These are phyloP conservation scores for Cyprinodon diabolis DNA, from an alignment of 2,797 vertebrate genomes.

Conservation along the genomic window DNA sequence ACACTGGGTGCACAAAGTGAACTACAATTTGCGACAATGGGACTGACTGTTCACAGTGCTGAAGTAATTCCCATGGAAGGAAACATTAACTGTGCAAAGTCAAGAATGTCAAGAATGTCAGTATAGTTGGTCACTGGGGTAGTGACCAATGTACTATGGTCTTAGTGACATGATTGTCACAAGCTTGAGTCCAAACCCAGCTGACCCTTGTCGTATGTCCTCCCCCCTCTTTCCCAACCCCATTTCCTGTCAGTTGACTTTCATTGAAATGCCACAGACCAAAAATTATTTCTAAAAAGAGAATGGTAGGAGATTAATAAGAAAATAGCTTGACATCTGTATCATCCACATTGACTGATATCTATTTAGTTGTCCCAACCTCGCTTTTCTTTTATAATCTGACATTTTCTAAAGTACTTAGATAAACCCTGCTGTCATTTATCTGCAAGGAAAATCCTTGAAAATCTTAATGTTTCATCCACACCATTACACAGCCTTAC, in stretches of 20 bases:
- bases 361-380: not conserved
- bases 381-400: conserved; percentile 1
- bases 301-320: not conserved
- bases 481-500: not conserved
- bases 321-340: not conserved
- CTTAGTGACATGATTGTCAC: too few relatives aligned
- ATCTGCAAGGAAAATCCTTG: not conserved
- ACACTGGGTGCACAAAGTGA: not conserved
- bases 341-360: not conserved
- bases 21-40: not conserved
- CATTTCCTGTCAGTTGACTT: too few relatives aligned
- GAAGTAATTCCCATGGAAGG: not conserved
- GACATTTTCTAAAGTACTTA: conserved; percentile 1
- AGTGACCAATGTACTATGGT: too few relatives aligned
- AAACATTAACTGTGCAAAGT: not conserved
- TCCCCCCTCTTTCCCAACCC: too few relatives aligned
- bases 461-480: not conserved
- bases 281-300: too few relatives aligned
- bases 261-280: too few relatives aligned
- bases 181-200: too few relatives aligned
- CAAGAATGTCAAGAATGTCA: not conserved
- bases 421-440: conserved; percentile 12
- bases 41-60: not conserved
- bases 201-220: too few relatives aligned
- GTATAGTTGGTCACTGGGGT: too few relatives aligned